phyloP scores from a whole-genome alignment of 2,113 vertebrate species.

The Etheostoma spectabile region DNA sequence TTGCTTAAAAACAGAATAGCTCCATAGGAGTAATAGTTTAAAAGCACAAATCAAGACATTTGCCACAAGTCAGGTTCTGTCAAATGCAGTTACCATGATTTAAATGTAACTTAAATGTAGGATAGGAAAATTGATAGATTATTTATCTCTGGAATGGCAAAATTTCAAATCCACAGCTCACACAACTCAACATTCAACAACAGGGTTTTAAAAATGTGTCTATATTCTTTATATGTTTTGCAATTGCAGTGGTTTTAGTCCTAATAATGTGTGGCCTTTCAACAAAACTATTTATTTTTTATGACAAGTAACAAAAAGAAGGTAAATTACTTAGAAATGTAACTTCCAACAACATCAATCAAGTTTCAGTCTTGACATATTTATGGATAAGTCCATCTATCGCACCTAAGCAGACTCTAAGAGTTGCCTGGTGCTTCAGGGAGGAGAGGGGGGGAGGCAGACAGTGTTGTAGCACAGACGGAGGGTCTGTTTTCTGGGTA shows the following conservation, averaged over 20 bases:
- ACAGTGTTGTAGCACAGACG: background rate
- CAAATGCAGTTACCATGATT: background rate
- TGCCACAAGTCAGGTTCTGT: background rate
- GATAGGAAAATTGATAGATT: background rate
- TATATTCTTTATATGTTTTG: background rate
- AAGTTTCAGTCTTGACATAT: conserved; percentile 84
- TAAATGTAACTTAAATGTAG: background rate
- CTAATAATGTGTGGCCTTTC: background rate
- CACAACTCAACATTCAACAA: background rate
- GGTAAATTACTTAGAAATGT: background rate
- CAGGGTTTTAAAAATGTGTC: background rate
- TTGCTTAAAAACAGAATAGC: background rate
- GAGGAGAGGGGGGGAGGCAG: conserved; percentile 55
- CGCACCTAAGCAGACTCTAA: conserved; percentile 89
- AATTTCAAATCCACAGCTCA: background rate
- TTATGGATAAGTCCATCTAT: conserved; percentile 90
- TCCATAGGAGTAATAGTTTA: background rate
- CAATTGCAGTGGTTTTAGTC: background rate
- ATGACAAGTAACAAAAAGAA: background rate
- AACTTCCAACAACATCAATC: conserved; percentile 6
- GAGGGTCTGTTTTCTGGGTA: conserved; percentile 9
- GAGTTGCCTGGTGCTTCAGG: conserved; percentile 77
- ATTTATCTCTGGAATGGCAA: background rate
- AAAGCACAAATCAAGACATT: background rate
- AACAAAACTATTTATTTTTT: background rate